Percentiles rank a stretch among this genome's conserved stretches.
Evolutionary conservation across 1,140 invertebrate genomes (phyloP).

Genomic region (Protaetia brevitarsis): DNA sequence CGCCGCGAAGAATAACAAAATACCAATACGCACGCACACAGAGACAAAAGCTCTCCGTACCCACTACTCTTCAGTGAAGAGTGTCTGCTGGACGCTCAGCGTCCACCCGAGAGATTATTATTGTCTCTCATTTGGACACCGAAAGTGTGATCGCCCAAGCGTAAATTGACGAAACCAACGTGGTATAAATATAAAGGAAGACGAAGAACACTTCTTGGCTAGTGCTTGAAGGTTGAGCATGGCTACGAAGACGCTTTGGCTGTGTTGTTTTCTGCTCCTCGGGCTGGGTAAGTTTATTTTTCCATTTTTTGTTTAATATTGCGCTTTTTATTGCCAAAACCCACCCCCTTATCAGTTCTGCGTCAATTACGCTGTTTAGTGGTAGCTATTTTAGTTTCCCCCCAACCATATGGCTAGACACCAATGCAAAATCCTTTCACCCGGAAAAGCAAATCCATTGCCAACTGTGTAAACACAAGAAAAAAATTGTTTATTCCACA

Average conservation of each 20-base stretch:
- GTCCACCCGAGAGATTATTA: constrained; percentile 4
- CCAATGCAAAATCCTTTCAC: not conserved
- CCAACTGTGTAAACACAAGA: too few species aligned
- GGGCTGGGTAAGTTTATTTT: constrained; percentile 38
- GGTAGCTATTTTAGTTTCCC: not conserved
- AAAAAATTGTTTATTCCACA: not conserved
- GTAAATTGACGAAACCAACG: constrained; percentile 38
- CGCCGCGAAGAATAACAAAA: constrained; percentile 8
- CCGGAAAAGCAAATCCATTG: not conserved
- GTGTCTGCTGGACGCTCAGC: constrained; percentile 28
- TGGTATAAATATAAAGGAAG: constrained; percentile 47
- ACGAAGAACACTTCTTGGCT: constrained; percentile 46
- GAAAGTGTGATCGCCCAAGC: constrained; percentile 39
- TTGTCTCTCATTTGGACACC: constrained; percentile 35
- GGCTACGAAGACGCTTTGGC: constrained; percentile 46
- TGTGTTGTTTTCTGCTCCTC: constrained; percentile 45
- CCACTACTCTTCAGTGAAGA: constrained; percentile 38
- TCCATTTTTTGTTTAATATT: not conserved
- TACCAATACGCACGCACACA: not conserved
- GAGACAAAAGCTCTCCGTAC: constrained; percentile 21
- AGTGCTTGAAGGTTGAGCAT: constrained; percentile 47
- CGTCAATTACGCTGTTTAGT: not conserved
- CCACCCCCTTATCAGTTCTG: not conserved
- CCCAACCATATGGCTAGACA: not conserved
- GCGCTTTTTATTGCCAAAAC: too few species aligned